A percentile compares a stretch with the other conserved stretches of the same genome.
These are phyloP conservation scores for Pomacea canaliculata DNA, from an alignment of 2,888 invertebrate genomes.

Conservation along the genomic window DNA sequence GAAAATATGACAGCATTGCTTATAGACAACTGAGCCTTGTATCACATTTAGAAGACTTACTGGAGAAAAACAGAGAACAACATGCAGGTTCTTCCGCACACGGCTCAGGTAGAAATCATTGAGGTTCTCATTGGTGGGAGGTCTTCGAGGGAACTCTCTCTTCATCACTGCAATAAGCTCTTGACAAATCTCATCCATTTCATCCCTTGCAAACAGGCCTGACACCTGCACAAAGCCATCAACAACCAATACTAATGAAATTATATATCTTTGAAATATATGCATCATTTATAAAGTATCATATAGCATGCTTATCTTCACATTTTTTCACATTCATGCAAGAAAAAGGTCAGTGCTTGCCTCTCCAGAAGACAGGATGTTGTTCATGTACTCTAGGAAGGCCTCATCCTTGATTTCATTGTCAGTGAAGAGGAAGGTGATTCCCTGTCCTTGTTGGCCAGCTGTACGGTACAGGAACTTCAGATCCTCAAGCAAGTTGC, in stretches of 20 bases:
- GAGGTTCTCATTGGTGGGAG: slow-evolving; percentile 88
- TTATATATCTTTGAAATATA: too few species aligned
- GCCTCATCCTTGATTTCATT: slow-evolving; percentile 97
- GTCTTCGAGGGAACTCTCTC: slow-evolving; percentile 90
- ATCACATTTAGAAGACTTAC: slow-evolving; percentile 70
- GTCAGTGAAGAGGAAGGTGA: slow-evolving; percentile 96
- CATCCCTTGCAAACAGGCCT: slow-evolving; percentile 94
- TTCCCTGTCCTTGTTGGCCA: slow-evolving; percentile 96
- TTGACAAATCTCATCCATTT: slow-evolving; percentile 93
- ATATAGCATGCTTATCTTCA: too few species aligned
- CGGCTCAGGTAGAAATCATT: slow-evolving; percentile 94
- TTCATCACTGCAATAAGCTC: slow-evolving; percentile 93
- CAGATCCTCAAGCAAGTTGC: slow-evolving; percentile 93
- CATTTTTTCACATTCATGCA: too few species aligned
- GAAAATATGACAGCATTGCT: too few species aligned
- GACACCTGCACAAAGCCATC: slow-evolving; percentile 75
- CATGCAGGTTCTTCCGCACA: slow-evolving; percentile 92
- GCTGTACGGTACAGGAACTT: slow-evolving; percentile 92
- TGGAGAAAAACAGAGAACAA: slow-evolving; percentile 95
- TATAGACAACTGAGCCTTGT: too few species aligned
- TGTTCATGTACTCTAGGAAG: slow-evolving; percentile 96
- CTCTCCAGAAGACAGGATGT: slow-evolving; percentile 86
- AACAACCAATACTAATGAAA: too few species aligned
- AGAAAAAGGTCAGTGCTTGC: slow-evolving; percentile 39
- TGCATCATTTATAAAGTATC: too few species aligned